These are phyloP conservation scores for Cephus spinipes DNA, from an alignment of 2,888 invertebrate species.

Conservation along the genomic window DNA sequence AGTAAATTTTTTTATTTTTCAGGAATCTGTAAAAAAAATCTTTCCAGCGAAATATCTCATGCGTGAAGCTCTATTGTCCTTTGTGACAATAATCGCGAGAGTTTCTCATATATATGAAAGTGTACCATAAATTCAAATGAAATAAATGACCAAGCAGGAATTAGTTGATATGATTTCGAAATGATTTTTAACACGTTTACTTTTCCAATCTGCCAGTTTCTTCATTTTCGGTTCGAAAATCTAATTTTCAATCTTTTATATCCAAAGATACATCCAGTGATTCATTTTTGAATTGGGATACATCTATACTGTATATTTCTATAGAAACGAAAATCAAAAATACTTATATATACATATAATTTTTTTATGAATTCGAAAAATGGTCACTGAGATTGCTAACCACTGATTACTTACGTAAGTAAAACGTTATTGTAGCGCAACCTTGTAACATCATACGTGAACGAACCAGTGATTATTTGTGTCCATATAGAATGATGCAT, in stretches of 20 bases:
- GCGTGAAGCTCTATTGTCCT: background rate
- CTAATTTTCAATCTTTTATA: background rate
- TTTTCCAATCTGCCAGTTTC: background rate
- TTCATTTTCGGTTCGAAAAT: background rate
- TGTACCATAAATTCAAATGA: background rate
- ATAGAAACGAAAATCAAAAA: background rate
- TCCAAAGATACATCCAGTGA: background rate
- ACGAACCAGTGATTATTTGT: background rate
- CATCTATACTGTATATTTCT: background rate
- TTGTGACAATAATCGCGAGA: background rate
- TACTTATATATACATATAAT: no score
- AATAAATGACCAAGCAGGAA: background rate
- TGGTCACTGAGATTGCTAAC: background rate
- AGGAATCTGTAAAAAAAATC: background rate
- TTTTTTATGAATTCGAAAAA: no score
- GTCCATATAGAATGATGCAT: background rate
- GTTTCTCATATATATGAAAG: background rate
- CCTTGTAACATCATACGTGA: background rate
- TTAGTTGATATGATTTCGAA: background rate
- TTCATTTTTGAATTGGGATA: background rate
- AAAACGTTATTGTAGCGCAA: background rate
- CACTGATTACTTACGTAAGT: conserved; percentile 1
- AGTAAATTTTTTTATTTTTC: background rate
- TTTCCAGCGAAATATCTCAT: background rate
- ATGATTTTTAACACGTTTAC: background rate